A percentile compares a stretch with the other conserved stretches of the same genome.
These are phyloP conservation scores for Globodera rostochiensis DNA, from an alignment of 1,140 invertebrate species.

Conservation along the genomic window DNA sequence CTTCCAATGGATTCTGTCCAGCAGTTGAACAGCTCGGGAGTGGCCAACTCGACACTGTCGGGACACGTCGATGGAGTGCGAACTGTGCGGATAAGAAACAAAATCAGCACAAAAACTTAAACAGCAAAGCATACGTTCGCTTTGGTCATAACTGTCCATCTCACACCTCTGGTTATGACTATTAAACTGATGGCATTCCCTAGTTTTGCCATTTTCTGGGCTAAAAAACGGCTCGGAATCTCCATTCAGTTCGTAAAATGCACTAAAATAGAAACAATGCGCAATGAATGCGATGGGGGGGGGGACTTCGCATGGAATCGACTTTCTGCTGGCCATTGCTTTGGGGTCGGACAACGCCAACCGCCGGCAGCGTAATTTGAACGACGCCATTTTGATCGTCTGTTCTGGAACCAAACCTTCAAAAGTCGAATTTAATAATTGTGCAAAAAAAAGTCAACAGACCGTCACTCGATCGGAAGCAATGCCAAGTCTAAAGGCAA, in stretches of 20 bases:
- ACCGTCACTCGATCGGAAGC: conserved; percentile 31
- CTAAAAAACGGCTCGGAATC: not conserved
- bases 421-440: not conserved
- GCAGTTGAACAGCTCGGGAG: not conserved
- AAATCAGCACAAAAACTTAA: no score
- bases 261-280: not conserved
- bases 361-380: not conserved
- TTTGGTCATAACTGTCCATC: not conserved
- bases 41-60: not conserved
- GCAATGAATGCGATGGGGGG: no score
- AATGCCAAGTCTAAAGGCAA: conserved; percentile 22
- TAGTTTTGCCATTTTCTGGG: not conserved
- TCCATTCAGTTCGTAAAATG: not conserved
- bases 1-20: not conserved
- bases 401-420: conserved; percentile 37
- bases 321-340: not conserved
- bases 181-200: not conserved
- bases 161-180: not conserved
- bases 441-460: not conserved
- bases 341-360: not conserved
- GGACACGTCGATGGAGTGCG: no score
- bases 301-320: not conserved
- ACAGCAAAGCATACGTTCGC: no score
- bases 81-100: no score
- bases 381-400: conserved; percentile 29